Percentiles rank a stretch among this genome's conserved stretches.
Evolutionary conservation across 2,797 vertebrate genomes (phyloP).

Genomic region (Nannoperca obscura): DNA sequence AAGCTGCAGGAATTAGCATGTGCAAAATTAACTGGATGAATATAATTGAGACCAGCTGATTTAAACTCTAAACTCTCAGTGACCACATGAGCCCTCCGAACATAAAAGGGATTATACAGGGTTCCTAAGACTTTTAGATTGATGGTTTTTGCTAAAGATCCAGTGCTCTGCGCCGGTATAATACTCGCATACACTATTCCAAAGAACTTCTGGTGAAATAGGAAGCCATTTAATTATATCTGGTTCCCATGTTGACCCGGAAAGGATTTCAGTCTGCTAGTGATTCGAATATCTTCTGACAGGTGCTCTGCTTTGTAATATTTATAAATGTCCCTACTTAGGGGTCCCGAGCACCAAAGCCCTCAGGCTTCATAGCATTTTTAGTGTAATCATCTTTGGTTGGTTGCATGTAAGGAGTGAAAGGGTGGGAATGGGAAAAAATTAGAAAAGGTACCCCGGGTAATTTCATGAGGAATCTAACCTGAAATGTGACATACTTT

Average conservation of each 20-base stretch:
- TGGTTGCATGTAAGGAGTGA: conserved; percentile 44
- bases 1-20: conserved; percentile 27
- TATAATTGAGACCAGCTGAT: conserved; percentile 40
- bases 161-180: conserved; percentile 1
- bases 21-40: conserved; percentile 33
- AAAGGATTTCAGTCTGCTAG: conserved; percentile 61
- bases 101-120: conserved; percentile 49
- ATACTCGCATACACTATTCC: conserved; percentile 10
- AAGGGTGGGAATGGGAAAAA: conserved; percentile 40
- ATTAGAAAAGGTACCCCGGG: conserved; percentile 51
- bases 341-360: conserved; percentile 65
- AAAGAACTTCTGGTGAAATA: conserved; percentile 21
- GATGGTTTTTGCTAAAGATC: conserved; percentile 28
- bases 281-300: conserved; percentile 77
- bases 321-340: conserved; percentile 83
- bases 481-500: conserved; percentile 60
- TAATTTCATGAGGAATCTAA: conserved; percentile 61
- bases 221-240: conserved; percentile 46
- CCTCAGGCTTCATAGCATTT: conserved; percentile 63
- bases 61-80: conserved; percentile 54
- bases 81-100: conserved; percentile 45
- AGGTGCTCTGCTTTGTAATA: conserved; percentile 81
- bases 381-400: conserved; percentile 64
- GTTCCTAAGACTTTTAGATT: conserved; percentile 28
- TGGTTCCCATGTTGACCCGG: conserved; percentile 65